Evolutionary conservation across 2,888 invertebrate species (phyloP).

Genomic region (Isoperla grammatica): DNA sequence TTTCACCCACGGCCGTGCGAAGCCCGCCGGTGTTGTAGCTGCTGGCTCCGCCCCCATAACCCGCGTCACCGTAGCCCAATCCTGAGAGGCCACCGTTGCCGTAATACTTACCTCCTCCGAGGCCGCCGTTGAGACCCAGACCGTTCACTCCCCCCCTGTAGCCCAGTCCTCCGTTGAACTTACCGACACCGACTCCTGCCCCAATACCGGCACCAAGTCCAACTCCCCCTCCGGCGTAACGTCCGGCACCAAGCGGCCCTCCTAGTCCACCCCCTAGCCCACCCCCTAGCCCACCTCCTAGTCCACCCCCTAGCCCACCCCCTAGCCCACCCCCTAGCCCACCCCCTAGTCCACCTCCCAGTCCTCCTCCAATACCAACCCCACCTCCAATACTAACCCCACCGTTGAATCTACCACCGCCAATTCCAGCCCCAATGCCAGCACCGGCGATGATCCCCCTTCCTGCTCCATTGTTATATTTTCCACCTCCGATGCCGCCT

Average conservation of each 20-base stretch:
- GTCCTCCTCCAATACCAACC: not conserved
- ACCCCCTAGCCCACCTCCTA: not conserved
- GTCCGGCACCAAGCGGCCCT: conserved; percentile 10
- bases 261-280: conserved; percentile 5
- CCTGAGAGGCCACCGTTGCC: conserved; percentile 2
- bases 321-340: conserved; percentile 15
- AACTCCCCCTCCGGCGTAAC: conserved; percentile 15
- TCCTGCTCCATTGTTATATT: not conserved
- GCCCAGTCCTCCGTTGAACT: not conserved
- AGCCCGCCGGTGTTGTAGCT: not conserved
- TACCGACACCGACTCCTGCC: not conserved
- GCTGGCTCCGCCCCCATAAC: conserved; percentile 5
- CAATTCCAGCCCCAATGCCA: conserved; percentile 11
- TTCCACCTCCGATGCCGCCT: conserved; percentile 5
- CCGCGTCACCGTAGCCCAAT: not conserved
- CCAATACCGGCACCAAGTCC: conserved; percentile 1
- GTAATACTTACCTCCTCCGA: not conserved
- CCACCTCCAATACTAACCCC: conserved; percentile 6
- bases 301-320: not conserved
- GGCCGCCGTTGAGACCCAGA: not conserved
- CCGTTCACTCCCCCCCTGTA: conserved; percentile 5
- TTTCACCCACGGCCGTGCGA: conserved; percentile 38
- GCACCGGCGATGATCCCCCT: not conserved
- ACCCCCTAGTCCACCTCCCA: conserved; percentile 8
- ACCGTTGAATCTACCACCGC: conserved; percentile 6